These are phyloP conservation scores for Xestia c-nigrum DNA, from an alignment of 2,888 invertebrate genomes.

Conservation along the genomic window DNA sequence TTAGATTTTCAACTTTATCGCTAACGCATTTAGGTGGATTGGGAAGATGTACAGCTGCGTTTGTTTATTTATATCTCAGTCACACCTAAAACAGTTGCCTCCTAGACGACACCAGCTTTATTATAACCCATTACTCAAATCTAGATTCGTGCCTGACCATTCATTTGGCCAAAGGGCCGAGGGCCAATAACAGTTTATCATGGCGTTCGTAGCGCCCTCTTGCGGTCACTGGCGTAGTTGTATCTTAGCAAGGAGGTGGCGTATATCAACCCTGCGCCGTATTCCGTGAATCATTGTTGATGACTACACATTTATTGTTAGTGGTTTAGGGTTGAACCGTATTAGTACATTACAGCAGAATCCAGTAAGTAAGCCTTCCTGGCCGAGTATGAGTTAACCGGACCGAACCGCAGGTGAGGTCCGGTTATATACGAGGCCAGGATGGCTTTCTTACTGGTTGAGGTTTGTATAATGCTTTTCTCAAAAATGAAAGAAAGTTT, in stretches of 20 bases:
- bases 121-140: constrained; percentile 72
- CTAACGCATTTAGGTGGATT: too few species aligned
- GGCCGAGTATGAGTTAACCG: too few species aligned
- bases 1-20: too few species aligned
- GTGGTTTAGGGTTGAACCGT: constrained; percentile 53
- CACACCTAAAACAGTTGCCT: constrained; percentile 24
- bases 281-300: constrained; percentile 74
- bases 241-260: constrained; percentile 62
- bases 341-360: too few species aligned
- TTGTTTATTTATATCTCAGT: constrained; percentile 18
- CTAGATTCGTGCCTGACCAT: constrained; percentile 70
- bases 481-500: too few species aligned
- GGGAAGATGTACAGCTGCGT: too few species aligned
- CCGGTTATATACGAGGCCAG: too few species aligned
- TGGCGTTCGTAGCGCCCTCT: constrained; percentile 67
- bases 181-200: constrained; percentile 77
- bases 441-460: too few species aligned
- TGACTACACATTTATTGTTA: constrained; percentile 72
- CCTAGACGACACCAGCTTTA: constrained; percentile 61
- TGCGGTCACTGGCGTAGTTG: constrained; percentile 70
- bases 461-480: too few species aligned
- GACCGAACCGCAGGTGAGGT: too few species aligned
- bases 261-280: constrained; percentile 65
- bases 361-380: too few species aligned
- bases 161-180: constrained; percentile 71